These are phyloP conservation scores for western clawed frog (Xenopus tropicalis) DNA, from an alignment of 2,113 vertebrate genomes.

Conservation along the genomic window UCB_Xtro_10.0 CM004446.2:72508501-72509000, in stretches of 20 bases:
- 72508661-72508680: no score
- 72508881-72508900: not conserved
- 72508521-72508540: no score
- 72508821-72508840: slow-evolving; percentile 10
- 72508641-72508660: no score
- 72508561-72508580: no score
- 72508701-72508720: no score
- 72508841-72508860: not conserved
- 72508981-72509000: not conserved
- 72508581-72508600: no score
- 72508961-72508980: slow-evolving; percentile 12
- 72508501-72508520: no score
- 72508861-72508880: not conserved
- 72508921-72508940: not conserved
- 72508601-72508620: no score
- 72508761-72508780: not conserved
- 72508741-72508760: not conserved
- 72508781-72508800: slow-evolving; percentile 6
- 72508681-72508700: no score
- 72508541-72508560: no score
- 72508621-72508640: no score
- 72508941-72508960: slow-evolving; percentile 10
- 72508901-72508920: slow-evolving; percentile 22
- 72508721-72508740: not conserved
- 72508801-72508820: not conserved